Base-by-base conservation (phyloP, 2,797 vertebrate genomes). In the Anguilla anguilla region DNA sequence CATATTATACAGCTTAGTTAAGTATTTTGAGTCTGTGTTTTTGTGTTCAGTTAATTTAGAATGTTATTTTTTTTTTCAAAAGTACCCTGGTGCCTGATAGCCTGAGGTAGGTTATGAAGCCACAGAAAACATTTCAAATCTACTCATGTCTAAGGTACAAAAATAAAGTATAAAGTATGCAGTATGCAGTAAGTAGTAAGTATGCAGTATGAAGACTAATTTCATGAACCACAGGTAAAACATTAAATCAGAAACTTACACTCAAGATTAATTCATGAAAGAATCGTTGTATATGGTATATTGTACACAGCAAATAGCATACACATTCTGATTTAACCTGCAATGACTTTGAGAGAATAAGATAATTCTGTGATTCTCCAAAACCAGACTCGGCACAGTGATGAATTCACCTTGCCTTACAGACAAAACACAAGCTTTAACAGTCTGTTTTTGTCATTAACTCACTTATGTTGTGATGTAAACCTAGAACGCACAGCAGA, bases 1-100 rank as follows among this genome's bases (percentile, higher is more conserved):
- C 74, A 79, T 82, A 51, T 82, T 22, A 46, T n/a, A 82, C 22
- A 82, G 43, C 79, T n/a, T 49, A 82, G 64, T 9, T 77, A 43
- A 77, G 46, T 51, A 51, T 51, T 82, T 46, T 35, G 74, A 22
- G 17, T 79, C 74, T 79, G 39, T 72, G 39, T 74, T 13, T 43
- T 28, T 43, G 74, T 79, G 35, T 79, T 79, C 19, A 22, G 19
- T 79, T 79, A 43, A 43, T 46, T 79, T 39, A 77, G 10, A 77
- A 79, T 43, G 11, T 35, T 74, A n/a, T 31, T 74, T 43, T 39
- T 17, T 74, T 77, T 39, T 43, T 1, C 25, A 6, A 69, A 61
- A 22, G 61, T 67, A 67, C 6, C 25, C 61, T 59, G 25, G 22
- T 31, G 69, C 28, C 28, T 13, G 69, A 72, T 31, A 72, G 7